A percentile compares a stretch with the other conserved stretches of the same genome.
phyloP scores from a whole-genome alignment of 2,797 vertebrate species.

The Pipistrellus pygmaeus region DNA sequence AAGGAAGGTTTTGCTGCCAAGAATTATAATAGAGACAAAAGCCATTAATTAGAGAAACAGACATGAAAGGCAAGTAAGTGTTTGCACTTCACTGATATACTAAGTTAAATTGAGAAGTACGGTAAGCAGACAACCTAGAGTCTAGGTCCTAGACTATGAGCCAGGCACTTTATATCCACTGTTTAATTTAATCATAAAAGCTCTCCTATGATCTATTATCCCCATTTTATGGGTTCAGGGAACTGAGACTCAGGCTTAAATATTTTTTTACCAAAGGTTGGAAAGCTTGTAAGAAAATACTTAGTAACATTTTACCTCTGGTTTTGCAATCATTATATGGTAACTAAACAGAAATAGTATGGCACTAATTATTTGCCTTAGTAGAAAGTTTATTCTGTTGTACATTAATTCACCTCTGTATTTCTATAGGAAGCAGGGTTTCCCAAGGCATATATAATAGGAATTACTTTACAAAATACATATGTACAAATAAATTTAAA shows the following conservation, averaged over 20 bases:
- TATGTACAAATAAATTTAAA: constrained; percentile 12
- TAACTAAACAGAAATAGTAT: constrained; percentile 52
- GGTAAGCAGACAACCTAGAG: constrained; percentile 17
- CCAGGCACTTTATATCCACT: neutral
- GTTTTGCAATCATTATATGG: constrained; percentile 42
- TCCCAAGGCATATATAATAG: constrained; percentile 45
- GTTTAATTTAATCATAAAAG: constrained; percentile 45
- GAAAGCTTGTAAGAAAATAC: constrained; percentile 5
- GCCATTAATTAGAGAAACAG: constrained; percentile 61
- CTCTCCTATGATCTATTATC: constrained; percentile 8
- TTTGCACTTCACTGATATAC: constrained; percentile 24
- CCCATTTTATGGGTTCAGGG: neutral
- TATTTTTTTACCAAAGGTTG: neutral
- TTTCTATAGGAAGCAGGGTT: constrained; percentile 37
- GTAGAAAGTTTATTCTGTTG: constrained; percentile 40
- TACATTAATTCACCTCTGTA: constrained; percentile 40
- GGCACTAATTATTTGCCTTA: constrained; percentile 39
- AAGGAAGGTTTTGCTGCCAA: constrained; percentile 32
- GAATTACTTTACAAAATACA: neutral
- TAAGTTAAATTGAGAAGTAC: neutral
- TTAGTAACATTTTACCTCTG: constrained; percentile 16
- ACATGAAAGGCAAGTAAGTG: constrained; percentile 30
- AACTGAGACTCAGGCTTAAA: neutral
- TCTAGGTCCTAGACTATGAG: neutral
- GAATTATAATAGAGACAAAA: constrained; percentile 48